These are phyloP conservation scores for Thalassaphorura encarpata DNA, from an alignment of 1,140 invertebrate genomes.

Conservation along the genomic window DNA sequence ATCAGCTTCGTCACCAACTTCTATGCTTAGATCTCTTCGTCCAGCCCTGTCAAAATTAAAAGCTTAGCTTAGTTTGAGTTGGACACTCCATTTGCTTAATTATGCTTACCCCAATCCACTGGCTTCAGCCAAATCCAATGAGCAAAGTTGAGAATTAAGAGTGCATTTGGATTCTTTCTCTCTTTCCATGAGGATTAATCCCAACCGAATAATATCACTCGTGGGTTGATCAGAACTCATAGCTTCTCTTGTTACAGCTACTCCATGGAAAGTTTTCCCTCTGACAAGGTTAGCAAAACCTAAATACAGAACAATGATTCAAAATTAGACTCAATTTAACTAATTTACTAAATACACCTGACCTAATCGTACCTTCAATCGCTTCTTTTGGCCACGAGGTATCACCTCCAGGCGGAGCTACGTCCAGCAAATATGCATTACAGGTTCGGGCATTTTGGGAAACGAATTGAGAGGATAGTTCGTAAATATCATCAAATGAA, in stretches of 20 bases:
- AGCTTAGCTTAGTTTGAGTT: not conserved
- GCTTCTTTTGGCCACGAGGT: not conserved
- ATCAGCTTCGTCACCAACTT: not conserved
- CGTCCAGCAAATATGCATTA: not conserved
- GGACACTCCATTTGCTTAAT: too few relatives aligned
- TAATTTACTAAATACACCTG: not conserved
- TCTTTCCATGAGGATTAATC: not conserved
- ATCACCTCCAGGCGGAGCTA: not conserved
- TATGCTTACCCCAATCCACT: slow-evolving; percentile 3
- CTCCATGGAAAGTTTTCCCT: not conserved
- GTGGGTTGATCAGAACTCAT: not conserved
- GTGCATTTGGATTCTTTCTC: not conserved
- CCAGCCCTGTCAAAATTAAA: not conserved
- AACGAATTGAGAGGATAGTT: too few relatives aligned
- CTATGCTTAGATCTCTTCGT: not conserved
- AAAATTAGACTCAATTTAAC: not conserved
- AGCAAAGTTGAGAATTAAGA: not conserved
- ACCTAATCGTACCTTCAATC: not conserved
- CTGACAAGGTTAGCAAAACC: not conserved
- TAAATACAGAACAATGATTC: not conserved
- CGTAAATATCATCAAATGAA: too few relatives aligned
- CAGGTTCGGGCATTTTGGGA: too few relatives aligned
- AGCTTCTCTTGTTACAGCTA: too few relatives aligned
- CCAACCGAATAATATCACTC: not conserved
- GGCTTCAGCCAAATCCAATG: not conserved